A percentile compares a stretch with the other conserved stretches of the same genome.
Evolutionary conservation across 2,113 vertebrate genomes (phyloP).

Genomic region (Capra hircus): DNA sequence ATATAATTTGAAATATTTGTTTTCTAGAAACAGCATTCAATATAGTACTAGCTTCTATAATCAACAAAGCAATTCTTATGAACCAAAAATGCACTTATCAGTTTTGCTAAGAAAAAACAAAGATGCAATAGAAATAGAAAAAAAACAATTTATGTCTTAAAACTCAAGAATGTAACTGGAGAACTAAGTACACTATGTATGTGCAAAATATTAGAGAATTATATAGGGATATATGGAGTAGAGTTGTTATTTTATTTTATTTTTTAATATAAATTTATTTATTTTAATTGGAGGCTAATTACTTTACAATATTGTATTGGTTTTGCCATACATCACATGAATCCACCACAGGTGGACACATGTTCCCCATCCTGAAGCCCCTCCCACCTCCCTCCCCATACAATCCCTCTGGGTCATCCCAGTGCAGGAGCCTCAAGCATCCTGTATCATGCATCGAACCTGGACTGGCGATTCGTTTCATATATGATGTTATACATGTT

Average conservation of each 20-base stretch:
- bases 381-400: too few species aligned
- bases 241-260: background rate
- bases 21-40: background rate
- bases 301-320: too few species aligned
- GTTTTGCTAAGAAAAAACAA: background rate
- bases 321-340: too few species aligned
- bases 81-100: background rate
- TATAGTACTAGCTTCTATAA: background rate
- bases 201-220: background rate
- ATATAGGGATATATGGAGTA: background rate
- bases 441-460: too few species aligned
- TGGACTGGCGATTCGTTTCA: too few species aligned
- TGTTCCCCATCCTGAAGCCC: too few species aligned
- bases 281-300: too few species aligned
- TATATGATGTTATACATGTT: too few species aligned
- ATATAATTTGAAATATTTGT: background rate
- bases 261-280: too few species aligned
- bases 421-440: too few species aligned
- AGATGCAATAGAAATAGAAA: background rate
- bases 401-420: too few species aligned
- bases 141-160: background rate
- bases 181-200: background rate
- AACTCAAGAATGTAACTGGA: background rate
- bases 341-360: too few species aligned
- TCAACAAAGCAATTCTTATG: background rate